Evolutionary conservation across 2,888 invertebrate species (phyloP), one percentile per base, ranked within the genome.

Genomic region (Metopia argyrocephala): DNA sequence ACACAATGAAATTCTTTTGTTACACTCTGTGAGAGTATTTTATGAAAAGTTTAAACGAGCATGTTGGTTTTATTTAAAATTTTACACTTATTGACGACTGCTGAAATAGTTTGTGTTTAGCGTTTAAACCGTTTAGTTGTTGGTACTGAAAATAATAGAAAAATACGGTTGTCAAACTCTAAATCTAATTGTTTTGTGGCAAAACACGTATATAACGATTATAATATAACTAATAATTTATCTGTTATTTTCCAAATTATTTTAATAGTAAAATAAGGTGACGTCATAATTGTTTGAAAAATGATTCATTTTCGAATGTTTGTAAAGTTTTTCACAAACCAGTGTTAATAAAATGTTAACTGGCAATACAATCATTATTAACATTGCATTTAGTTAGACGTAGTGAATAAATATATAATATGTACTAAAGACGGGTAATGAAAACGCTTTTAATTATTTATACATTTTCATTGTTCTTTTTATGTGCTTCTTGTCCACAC

Each of bases 41-140:
- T 12, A 20, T 25, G 7, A 12, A 4, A 2, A 21, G 4, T 31
- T 38, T 28, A 0, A 6, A n/a, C 7, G 15, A 59, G 20, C 56
- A 18, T 65, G 52, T 5, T 2, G 9, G 12, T 38, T 38, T 50
- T 15, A 12, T 31, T 15, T 15, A 38, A 12, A 2, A 2, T 38
- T 6, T 12, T 38, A 38, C 38, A n/a, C n/a, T n/a, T 4, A 56
- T 31, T 23, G 27, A 61, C 46, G 20, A 45, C 4, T 61, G 31
- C 38, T 12, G 25, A 59, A 18, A 52, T 73, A 78, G 78, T 78
- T 73, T 61, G 54, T 62, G 31, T 78, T 61, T 48, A 48, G 45
- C 71, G 66, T 56, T 73, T 73, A 62, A 73, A 62, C 21, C 54
- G 73, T 62, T 18, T 61, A 54, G 78, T 78, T 66, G 61, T 31